Conservation (phyloP, 92 coral and sea anemone genomes). For the Phenganax marumi region DNA sequence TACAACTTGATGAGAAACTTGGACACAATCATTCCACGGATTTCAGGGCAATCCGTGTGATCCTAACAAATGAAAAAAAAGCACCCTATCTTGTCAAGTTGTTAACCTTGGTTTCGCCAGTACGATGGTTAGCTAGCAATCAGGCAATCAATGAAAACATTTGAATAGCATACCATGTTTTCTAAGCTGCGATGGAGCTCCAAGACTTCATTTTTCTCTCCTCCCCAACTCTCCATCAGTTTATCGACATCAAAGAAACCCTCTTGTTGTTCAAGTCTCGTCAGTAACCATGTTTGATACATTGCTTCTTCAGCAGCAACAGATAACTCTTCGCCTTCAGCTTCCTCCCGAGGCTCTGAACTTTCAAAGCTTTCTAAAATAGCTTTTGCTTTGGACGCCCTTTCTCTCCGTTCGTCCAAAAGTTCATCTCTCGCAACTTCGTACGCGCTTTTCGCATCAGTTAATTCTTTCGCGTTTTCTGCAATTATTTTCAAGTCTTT, state of each 20-base stretch:
- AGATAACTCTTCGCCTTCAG: background rate
- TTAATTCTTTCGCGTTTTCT: background rate
- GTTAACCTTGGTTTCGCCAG: background rate
- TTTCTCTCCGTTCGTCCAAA: background rate
- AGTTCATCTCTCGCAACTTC: background rate
- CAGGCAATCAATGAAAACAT: no score
- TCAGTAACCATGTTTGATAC: conserved; percentile 3
- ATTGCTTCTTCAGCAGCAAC: background rate
- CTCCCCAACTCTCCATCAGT: background rate
- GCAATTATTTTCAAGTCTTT: background rate
- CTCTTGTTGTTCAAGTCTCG: background rate
- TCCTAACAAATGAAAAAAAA: no score
- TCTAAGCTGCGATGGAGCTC: background rate
- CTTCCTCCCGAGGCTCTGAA: background rate
- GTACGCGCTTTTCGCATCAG: background rate
- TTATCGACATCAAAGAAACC: conserved; percentile 7
- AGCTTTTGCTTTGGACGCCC: background rate
- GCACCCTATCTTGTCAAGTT: background rate
- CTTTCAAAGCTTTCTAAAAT: background rate
- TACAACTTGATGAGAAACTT: background rate
- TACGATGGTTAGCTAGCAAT: no score
- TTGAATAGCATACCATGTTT: no score
- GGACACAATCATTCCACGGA: background rate
- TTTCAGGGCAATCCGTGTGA: background rate
- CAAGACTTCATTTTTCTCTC: background rate